Conservation (phyloP, 2,888 invertebrate genomes). For the Eupithecia subfuscata region DNA sequence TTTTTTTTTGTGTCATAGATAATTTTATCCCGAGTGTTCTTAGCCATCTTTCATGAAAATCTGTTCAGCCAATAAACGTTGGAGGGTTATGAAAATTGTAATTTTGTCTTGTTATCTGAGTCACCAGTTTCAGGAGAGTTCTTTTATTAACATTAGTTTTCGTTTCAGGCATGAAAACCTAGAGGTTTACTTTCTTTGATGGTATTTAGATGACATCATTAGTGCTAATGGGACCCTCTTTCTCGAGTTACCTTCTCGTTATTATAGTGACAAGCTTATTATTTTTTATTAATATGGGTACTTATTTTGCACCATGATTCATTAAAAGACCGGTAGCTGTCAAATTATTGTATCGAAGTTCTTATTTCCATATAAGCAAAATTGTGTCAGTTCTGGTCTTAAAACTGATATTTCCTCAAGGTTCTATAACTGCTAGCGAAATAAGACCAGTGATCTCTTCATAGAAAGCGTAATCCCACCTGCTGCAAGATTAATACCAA, state of each 20-base stretch:
- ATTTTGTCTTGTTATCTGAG: too few relatives aligned
- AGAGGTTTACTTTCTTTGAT: neutral
- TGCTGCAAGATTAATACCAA: conserved; percentile 33
- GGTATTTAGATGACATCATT: neutral
- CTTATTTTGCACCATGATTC: neutral
- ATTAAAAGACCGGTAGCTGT: neutral
- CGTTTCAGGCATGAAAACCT: neutral
- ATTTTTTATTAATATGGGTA: neutral
- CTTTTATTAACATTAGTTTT: neutral
- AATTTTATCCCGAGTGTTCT: too few relatives aligned
- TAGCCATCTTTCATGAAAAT: too few relatives aligned
- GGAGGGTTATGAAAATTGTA: too few relatives aligned
- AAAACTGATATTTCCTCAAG: neutral
- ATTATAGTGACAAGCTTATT: neutral
- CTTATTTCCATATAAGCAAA: neutral
- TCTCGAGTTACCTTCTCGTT: neutral
- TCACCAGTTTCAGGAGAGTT: neutral
- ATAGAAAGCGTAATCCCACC: conserved; percentile 27
- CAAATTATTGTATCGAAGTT: neutral
- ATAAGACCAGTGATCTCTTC: neutral
- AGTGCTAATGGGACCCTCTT: neutral
- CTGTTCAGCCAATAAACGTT: too few relatives aligned
- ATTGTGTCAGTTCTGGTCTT: neutral
- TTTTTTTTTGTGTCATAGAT: too few relatives aligned
- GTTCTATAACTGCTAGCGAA: neutral